These are phyloP conservation scores for Napeogenes inachia DNA, from an alignment of 2,888 invertebrate species.

Conservation along the genomic window DNA sequence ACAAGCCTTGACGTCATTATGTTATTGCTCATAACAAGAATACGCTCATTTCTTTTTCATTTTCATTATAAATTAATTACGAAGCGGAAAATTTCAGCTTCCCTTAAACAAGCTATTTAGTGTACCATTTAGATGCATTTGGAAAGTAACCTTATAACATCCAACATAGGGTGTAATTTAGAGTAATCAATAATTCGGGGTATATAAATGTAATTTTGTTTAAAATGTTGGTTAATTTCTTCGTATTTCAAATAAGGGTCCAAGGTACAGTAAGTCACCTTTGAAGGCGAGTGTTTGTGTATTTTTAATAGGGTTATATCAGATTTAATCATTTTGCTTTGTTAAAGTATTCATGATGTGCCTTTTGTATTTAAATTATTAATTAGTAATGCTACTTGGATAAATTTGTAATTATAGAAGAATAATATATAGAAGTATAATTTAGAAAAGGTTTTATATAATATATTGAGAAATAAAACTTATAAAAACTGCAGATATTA, in stretches of 20 bases:
- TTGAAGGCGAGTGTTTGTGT: conserved; percentile 23
- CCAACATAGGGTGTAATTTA: conserved; percentile 20
- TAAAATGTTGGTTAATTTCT: conserved; percentile 35
- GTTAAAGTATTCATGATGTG: conserved; percentile 4
- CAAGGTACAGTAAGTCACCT: conserved; percentile 30
- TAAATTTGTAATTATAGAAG: too few species aligned
- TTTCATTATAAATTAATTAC: conserved; percentile 36
- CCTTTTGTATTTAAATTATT: not conserved
- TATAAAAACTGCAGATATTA: too few species aligned
- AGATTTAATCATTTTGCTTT: conserved; percentile 14
- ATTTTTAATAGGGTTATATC: conserved; percentile 12
- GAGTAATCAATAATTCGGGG: conserved; percentile 8
- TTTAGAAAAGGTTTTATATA: too few species aligned
- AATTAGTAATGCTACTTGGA: not conserved
- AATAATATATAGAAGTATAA: too few species aligned
- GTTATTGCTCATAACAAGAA: conserved; percentile 7
- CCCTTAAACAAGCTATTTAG: conserved; percentile 23
- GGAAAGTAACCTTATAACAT: conserved; percentile 9
- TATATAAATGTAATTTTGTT: conserved; percentile 20
- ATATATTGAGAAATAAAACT: too few species aligned
- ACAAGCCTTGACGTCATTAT: not conserved
- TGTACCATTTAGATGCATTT: not conserved
- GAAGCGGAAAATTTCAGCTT: conserved; percentile 32
- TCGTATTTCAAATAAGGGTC: conserved; percentile 37
- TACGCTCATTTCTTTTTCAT: conserved; percentile 19